phyloP scores from a whole-genome alignment of 1,140 invertebrate species.

The Bradysia coprophila region DNA sequence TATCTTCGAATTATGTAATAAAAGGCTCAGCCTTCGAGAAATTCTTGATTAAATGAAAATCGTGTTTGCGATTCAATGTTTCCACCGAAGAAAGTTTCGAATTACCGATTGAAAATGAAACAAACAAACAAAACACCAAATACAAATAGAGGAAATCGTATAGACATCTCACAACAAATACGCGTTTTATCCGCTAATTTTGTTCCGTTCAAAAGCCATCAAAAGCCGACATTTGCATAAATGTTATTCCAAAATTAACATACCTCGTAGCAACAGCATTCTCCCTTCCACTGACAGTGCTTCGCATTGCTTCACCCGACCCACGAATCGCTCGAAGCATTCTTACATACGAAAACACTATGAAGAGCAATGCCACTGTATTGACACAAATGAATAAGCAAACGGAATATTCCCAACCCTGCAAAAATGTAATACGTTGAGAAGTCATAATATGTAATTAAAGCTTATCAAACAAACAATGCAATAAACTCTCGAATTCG shows the following conservation, averaged over 20 bases:
- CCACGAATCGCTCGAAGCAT: constrained; percentile 36
- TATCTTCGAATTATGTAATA: too few species aligned
- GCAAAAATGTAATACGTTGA: not conserved
- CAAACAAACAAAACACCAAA: too few species aligned
- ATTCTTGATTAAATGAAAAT: too few species aligned
- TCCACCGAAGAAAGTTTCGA: too few species aligned
- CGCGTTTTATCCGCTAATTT: too few species aligned
- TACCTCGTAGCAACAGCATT: constrained; percentile 23
- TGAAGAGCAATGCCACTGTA: constrained; percentile 34
- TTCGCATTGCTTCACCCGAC: constrained; percentile 31
- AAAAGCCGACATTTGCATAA: not conserved
- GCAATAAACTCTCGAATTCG: too few species aligned
- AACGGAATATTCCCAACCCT: constrained; percentile 43
- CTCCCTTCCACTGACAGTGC: constrained; percentile 31
- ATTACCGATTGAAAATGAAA: too few species aligned
- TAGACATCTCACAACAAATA: not conserved
- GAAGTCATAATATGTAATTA: not conserved
- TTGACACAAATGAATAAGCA: constrained; percentile 35
- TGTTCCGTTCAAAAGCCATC: too few species aligned
- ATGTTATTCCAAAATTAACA: not conserved
- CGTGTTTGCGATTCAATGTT: too few species aligned
- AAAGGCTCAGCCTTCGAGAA: too few species aligned
- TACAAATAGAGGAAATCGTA: not conserved
- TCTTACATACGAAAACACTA: constrained; percentile 31
- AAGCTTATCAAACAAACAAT: not conserved